Percentiles rank a stretch among this genome's conserved stretches.
Conservation (phyloP, 2,797 vertebrate genomes). For the Acrossocheilus wenchowensis region DNA sequence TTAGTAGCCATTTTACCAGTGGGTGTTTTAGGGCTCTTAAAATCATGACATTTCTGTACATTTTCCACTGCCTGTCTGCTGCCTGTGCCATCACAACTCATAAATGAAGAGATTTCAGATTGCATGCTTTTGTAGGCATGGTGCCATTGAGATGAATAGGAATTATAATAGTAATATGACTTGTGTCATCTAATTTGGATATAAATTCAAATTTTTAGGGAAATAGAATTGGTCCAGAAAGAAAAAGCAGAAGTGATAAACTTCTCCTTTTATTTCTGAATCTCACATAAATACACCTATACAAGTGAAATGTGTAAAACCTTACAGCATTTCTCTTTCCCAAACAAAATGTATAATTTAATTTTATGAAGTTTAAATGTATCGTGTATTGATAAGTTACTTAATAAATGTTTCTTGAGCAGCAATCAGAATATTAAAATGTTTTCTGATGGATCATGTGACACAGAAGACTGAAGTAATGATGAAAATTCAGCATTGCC, state of each 20-base stretch:
- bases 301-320: background rate
- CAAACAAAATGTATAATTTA: background rate
- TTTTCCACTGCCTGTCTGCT: background rate
- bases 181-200: background rate
- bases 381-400: background rate
- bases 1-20: background rate
- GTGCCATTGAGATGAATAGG: background rate
- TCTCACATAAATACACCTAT: background rate
- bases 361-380: background rate
- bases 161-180: background rate
- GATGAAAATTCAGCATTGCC: background rate
- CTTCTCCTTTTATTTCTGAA: background rate
- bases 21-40: background rate
- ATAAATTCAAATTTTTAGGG: background rate
- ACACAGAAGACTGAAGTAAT: background rate
- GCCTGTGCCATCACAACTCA: background rate
- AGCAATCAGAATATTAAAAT: background rate
- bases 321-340: background rate
- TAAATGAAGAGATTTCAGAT: slow-evolving; percentile 15
- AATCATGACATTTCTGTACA: background rate
- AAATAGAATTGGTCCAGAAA: background rate
- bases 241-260: slow-evolving; percentile 11
- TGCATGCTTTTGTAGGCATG: background rate
- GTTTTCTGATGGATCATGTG: background rate
- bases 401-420: background rate